phyloP scores from a whole-genome alignment of 2,797 vertebrate species.

The Myotis myotis region DNA sequence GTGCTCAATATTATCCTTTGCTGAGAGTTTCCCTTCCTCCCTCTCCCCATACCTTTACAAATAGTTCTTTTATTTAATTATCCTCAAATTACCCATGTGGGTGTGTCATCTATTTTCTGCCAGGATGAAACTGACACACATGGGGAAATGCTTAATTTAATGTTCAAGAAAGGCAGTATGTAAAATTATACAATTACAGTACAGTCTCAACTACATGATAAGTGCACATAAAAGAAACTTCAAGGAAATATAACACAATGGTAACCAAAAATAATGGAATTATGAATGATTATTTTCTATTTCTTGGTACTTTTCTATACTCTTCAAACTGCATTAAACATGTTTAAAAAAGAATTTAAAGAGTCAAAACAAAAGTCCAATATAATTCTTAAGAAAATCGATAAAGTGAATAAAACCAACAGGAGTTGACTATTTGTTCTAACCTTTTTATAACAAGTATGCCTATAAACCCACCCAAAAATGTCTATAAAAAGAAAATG shows the following conservation, averaged over 20 bases:
- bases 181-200: neutral
- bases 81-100: neutral
- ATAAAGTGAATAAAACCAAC: neutral
- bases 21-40: neutral
- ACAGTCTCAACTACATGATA: neutral
- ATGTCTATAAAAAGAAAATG: neutral
- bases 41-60: neutral
- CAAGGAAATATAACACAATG: neutral
- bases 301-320: neutral
- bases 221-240: neutral
- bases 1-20: neutral
- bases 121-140: neutral
- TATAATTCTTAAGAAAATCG: neutral
- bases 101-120: neutral
- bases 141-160: neutral
- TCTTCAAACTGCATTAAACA: neutral
- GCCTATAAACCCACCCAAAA: neutral
- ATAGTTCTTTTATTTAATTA: neutral
- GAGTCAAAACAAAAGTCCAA: neutral
- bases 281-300: neutral
- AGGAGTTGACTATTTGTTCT: neutral
- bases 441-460: neutral
- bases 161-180: neutral
- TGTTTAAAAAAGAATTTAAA: neutral
- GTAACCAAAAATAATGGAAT: neutral